These are phyloP conservation scores for Spea bombifrons DNA, from an alignment of 2,113 vertebrate genomes.

Conservation along the genomic window DNA sequence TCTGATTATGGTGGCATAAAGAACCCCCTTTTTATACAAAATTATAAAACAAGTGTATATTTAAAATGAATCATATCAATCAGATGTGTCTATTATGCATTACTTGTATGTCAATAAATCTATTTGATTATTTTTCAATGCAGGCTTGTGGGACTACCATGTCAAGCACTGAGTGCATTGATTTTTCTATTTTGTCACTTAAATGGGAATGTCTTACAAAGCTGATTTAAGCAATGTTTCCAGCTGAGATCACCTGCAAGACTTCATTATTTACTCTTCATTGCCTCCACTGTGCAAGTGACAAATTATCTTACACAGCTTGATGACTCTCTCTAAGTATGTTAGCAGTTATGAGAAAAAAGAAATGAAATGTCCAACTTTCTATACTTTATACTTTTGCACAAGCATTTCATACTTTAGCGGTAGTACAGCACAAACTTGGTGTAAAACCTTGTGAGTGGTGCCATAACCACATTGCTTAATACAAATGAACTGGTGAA, in stretches of 20 bases:
- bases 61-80: no score
- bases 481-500: no score
- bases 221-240: slow-evolving; percentile 3
- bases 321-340: not conserved
- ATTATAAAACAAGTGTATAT: no score
- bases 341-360: no score
- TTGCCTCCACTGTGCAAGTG: not conserved
- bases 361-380: no score
- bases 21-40: no score
- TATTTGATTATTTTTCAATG: not conserved
- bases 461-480: no score
- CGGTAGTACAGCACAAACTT: no score
- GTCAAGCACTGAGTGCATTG: slow-evolving; percentile 7
- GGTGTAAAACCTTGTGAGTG: no score
- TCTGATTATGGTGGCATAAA: no score
- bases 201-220: not conserved
- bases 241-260: not conserved
- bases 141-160: not conserved
- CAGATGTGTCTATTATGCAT: not conserved
- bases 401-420: no score
- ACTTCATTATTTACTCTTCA: not conserved
- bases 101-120: slow-evolving; percentile 15
- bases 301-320: not conserved
- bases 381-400: no score
- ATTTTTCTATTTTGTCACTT: not conserved